A percentile compares a stretch with the other conserved stretches of the same genome.
phyloP scores from a whole-genome alignment of 1,140 invertebrate species.

The Vanessa atalanta region DNA sequence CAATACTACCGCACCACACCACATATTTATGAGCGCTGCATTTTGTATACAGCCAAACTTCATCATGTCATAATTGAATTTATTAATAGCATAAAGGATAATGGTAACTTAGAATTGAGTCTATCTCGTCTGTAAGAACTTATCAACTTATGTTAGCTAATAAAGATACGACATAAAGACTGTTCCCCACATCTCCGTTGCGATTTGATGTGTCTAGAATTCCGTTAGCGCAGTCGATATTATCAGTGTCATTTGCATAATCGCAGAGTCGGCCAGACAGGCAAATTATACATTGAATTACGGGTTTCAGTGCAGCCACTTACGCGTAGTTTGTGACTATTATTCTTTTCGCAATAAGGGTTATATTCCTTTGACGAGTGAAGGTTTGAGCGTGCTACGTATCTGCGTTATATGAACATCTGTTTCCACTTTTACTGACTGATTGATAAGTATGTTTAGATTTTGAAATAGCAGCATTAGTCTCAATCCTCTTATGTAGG shows the following conservation, averaged over 20 bases:
- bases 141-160: background rate
- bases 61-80: too few species aligned
- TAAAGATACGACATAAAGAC: constrained; percentile 25
- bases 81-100: too few species aligned
- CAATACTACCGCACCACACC: too few species aligned
- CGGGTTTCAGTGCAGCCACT: constrained; percentile 29
- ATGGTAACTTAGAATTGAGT: background rate
- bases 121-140: background rate
- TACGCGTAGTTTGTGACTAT: background rate
- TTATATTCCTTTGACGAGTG: constrained; percentile 7
- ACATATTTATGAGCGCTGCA: too few species aligned
- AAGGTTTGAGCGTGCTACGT: background rate
- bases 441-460: constrained; percentile 28
- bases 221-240: constrained; percentile 30
- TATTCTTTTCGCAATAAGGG: constrained; percentile 2
- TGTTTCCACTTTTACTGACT: constrained; percentile 26
- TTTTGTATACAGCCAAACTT: too few species aligned
- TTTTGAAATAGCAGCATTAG: constrained; percentile 21
- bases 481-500: constrained; percentile 5
- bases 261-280: constrained; percentile 21
- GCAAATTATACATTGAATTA: constrained; percentile 35
- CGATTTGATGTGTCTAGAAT: constrained; percentile 32
- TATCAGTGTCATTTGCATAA: constrained; percentile 33
- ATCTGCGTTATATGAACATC: constrained; percentile 22
- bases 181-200: constrained; percentile 11